Evolutionary conservation across 1,140 invertebrate species (phyloP).

Genomic region (Drosophila setifemur): DNA sequence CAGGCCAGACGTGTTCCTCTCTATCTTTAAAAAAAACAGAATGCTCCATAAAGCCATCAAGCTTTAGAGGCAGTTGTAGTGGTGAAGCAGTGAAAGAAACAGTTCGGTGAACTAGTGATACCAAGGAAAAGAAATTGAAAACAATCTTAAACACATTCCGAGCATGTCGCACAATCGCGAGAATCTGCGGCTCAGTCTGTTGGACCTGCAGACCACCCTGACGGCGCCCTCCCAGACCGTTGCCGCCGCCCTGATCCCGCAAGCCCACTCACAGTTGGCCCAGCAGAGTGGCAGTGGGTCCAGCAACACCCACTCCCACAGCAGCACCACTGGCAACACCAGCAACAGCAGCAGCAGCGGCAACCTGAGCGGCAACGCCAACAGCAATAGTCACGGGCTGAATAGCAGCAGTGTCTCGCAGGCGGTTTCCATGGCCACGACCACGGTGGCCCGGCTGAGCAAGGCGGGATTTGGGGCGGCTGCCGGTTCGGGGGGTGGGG

Average conservation of each 20-base stretch:
- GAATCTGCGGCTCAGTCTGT: slow-evolving; percentile 77
- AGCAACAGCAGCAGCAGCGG: slow-evolving; percentile 23
- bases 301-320: not conserved
- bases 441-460: slow-evolving; percentile 66
- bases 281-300: slow-evolving; percentile 9
- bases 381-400: slow-evolving; percentile 22
- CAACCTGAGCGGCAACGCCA: slow-evolving; percentile 30
- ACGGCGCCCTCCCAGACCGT: slow-evolving; percentile 66
- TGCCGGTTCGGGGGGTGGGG: slow-evolving; percentile 30
- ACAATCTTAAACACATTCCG: slow-evolving; percentile 15
- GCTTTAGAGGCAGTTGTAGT: slow-evolving; percentile 5
- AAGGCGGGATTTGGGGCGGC: slow-evolving; percentile 67
- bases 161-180: slow-evolving; percentile 79
- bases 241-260: slow-evolving; percentile 57
- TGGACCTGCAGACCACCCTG: slow-evolving; percentile 75
- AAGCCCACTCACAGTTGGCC: slow-evolving; percentile 21
- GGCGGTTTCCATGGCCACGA: slow-evolving; percentile 75
- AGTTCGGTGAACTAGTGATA: slow-evolving; percentile 17
- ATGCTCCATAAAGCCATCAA: slow-evolving; percentile 23
- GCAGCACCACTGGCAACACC: slow-evolving; percentile 21
- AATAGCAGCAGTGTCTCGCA: slow-evolving; percentile 68
- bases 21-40: slow-evolving; percentile 8
- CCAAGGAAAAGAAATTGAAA: slow-evolving; percentile 6
- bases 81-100: slow-evolving; percentile 26
- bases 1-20: slow-evolving; percentile 30